Conservation (phyloP, 2,888 invertebrate genomes). For the Sarcophaga carnaria region DNA sequence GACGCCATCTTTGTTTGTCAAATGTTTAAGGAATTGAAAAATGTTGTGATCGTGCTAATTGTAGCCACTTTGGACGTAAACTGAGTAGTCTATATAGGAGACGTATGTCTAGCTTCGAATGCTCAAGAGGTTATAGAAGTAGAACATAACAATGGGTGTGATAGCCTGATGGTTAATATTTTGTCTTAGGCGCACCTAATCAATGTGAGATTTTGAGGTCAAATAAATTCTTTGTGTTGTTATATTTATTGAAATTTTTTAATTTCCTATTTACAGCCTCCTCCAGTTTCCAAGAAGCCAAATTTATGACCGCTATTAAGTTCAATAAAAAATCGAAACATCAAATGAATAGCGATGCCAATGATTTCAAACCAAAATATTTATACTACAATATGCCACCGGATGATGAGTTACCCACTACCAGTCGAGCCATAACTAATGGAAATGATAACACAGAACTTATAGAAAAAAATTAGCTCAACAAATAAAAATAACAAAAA, state of each 20-base stretch:
- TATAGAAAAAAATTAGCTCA: neutral
- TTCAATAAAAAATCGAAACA: slow-evolving; percentile 74
- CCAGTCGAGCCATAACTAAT: slow-evolving; percentile 13
- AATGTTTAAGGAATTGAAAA: too few species aligned
- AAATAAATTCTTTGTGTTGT: neutral
- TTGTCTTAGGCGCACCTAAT: too few species aligned
- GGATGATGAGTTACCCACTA: slow-evolving; percentile 15
- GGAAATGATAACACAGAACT: neutral
- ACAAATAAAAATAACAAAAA: neutral
- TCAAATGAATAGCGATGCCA: slow-evolving; percentile 72
- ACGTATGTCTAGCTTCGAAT: too few species aligned
- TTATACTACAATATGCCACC: slow-evolving; percentile 75
- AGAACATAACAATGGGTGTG: too few species aligned
- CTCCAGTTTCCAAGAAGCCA: slow-evolving; percentile 76
- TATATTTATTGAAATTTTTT: neutral
- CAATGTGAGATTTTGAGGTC: too few species aligned
- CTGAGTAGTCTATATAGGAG: too few species aligned
- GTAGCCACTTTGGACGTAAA: too few species aligned
- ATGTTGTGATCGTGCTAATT: too few species aligned
- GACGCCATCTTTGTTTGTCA: too few species aligned
- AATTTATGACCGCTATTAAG: slow-evolving; percentile 75
- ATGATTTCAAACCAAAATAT: slow-evolving; percentile 76
- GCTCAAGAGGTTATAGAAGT: too few species aligned
- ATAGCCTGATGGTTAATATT: too few species aligned
- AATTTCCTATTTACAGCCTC: slow-evolving; percentile 65